phyloP scores from a whole-genome alignment of 2,113 vertebrate species.

The Chlorodrepanis virens region DNA sequence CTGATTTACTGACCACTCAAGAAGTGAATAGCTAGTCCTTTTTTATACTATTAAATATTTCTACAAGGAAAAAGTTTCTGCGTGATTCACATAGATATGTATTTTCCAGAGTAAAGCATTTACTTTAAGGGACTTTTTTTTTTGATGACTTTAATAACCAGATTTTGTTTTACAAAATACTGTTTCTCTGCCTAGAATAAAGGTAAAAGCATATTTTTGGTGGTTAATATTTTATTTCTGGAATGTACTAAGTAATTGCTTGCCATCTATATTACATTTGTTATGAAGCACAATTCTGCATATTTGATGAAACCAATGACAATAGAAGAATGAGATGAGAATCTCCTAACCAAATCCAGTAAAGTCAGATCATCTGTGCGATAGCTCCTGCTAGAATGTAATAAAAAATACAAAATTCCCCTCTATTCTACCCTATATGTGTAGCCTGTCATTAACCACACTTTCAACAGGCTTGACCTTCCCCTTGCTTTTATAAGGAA shows the following conservation, averaged over 20 bases:
- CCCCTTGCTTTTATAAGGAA: slow-evolving; percentile 47
- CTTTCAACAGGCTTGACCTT: slow-evolving; percentile 34
- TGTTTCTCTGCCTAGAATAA: not conserved
- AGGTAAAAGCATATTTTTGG: not conserved
- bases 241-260: not conserved
- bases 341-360: not conserved
- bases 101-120: not conserved
- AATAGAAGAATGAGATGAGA: not conserved
- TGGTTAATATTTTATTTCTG: not conserved
- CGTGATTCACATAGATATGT: not conserved
- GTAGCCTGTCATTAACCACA: not conserved
- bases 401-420: not conserved
- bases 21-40: not conserved
- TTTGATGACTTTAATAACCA: not conserved
- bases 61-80: not conserved
- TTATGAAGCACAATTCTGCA: not conserved
- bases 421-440: not conserved
- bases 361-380: not conserved
- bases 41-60: not conserved
- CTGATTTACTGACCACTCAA: not conserved
- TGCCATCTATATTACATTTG: not conserved
- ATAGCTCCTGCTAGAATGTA: not conserved
- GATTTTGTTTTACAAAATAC: not conserved
- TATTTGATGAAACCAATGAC: not conserved
- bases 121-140: not conserved